Evolutionary conservation across 2,888 invertebrate species (phyloP).

Genomic region (Axea sp.): DNA sequence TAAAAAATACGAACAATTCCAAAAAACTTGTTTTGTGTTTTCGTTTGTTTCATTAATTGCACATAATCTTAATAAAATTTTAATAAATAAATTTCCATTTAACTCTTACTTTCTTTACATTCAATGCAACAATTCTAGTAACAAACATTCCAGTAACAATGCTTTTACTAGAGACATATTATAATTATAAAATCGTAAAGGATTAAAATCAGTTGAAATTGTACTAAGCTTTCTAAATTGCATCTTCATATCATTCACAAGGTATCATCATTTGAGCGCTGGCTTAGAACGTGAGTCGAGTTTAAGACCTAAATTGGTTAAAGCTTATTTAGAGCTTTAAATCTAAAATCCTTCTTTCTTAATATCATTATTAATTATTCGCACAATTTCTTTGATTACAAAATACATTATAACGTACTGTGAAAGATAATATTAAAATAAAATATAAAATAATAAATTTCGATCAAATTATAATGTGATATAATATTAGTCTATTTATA

Average conservation of each 20-base stretch:
- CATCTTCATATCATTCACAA: conserved; percentile 34
- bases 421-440: no score
- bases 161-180: conserved; percentile 11
- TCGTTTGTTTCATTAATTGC: conserved; percentile 15
- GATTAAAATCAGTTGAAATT: conserved; percentile 51
- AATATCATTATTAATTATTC: conserved; percentile 40
- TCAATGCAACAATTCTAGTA: no score
- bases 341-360: conserved; percentile 44
- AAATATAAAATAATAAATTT: no score
- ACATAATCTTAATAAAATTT: conserved; percentile 28
- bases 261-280: conserved; percentile 38
- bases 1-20: not conserved
- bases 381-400: no score
- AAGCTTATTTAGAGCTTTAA: conserved; percentile 55
- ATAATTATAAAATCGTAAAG: conserved; percentile 7
- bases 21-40: not conserved
- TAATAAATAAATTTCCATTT: conserved; percentile 14
- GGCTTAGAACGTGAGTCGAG: conserved; percentile 47
- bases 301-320: conserved; percentile 52
- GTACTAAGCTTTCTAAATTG: conserved; percentile 35
- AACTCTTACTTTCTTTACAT: no score
- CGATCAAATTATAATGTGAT: no score
- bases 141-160: conserved; percentile 10
- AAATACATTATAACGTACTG: no score
- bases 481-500: no score